Conservation (phyloP, 2,797 vertebrate genomes). For the Trichosurus vulpecula region DNA sequence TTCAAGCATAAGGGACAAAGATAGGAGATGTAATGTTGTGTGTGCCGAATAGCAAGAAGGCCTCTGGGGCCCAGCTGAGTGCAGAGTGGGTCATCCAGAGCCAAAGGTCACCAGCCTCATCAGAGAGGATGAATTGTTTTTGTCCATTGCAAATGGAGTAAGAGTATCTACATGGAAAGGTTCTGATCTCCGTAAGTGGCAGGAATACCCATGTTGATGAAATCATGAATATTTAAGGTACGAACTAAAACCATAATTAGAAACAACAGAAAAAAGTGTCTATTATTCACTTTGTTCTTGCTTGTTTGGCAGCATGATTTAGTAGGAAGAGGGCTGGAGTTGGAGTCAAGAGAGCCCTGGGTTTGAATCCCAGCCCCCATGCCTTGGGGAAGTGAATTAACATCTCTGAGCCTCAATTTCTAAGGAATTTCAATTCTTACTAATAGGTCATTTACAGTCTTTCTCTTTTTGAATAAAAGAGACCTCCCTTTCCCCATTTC, state of each 20-base stretch:
- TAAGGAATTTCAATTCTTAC: neutral
- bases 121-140: neutral
- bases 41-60: neutral
- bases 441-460: constrained; percentile 40
- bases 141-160: neutral
- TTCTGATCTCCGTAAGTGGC: neutral
- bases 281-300: neutral
- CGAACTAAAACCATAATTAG: neutral
- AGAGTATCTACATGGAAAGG: neutral
- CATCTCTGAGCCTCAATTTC: constrained; percentile 46
- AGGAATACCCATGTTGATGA: neutral
- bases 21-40: neutral
- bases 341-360: neutral
- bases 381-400: neutral
- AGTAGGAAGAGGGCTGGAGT: neutral
- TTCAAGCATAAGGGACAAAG: neutral
- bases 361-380: neutral
- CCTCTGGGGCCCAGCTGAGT: neutral
- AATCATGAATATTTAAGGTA: neutral
- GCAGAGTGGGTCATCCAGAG: neutral
- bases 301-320: neutral
- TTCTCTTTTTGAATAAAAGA: constrained; percentile 40
- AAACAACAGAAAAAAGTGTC: neutral
- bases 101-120: neutral
- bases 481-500: neutral